Base-by-base conservation (phyloP, 2,888 invertebrate species). In the Myathropa florea region DNA sequence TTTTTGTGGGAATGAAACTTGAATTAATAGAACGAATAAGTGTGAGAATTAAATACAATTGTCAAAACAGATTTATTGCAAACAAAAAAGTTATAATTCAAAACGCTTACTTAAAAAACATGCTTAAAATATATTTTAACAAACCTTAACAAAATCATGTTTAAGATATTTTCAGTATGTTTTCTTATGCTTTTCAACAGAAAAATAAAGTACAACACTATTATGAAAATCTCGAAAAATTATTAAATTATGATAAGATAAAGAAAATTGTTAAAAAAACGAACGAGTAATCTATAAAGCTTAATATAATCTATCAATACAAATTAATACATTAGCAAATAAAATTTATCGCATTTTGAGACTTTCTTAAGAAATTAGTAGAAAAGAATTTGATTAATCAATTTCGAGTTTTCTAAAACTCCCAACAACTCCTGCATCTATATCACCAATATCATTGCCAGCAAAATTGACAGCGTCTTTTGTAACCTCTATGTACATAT, bases 361-460 rank as follows among this genome's bases (percentile, higher is more conserved):
- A 39, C 59, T 6, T 18, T 18, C 18, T 46, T 18, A 6, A 46
- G 46, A 18, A n/a, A 18, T 18, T 1, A n/a, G 14, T n/a, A 18
- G 2, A 0, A 1, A 4, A 18, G 7, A 46, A 18, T 18, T 46
- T 18, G n/a, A 46, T 46, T 94, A 97, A 93, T 97, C 97, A 82
- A 97, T 95, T 92, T 96, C 96, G 78, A 97, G 93, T 93, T 96
- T 97, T 91, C 97, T 95, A 93, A 97, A 97, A 77, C 96, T 96
- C 24, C 97, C 97, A 86, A 96, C 95, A 65, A 97, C 94, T 1
- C 96, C 96, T 85, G 95, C 93, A 86, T 94, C 96, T 68, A 96
- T 93, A 89, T 96, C 95, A 89, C 95, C 95, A 88, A 95, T 95
- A 90, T 95, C 93, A 81, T 94, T 94, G 83, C 94, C 94, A 71